Evolutionary conservation across 2,113 vertebrate species (phyloP).

Genomic region (Gila orcuttii): DNA sequence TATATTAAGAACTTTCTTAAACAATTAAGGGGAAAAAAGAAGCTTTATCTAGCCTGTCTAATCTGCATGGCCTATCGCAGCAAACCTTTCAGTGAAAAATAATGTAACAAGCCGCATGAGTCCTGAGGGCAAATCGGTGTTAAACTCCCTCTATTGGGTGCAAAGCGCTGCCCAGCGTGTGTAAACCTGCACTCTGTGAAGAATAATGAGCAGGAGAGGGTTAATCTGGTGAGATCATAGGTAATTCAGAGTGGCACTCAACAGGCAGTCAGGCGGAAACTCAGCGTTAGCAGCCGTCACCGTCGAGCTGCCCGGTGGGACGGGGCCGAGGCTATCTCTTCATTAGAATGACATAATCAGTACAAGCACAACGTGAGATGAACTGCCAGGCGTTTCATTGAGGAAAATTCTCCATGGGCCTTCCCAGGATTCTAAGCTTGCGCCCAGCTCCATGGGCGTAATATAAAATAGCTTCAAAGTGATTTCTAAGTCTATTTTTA

Average conservation of each 20-base stretch:
- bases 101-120: neutral
- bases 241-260: constrained; percentile 53
- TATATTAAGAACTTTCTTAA: neutral
- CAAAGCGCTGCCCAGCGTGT: neutral
- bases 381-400: constrained; percentile 44
- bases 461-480: constrained; percentile 40
- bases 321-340: constrained; percentile 50
- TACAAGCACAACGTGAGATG: constrained; percentile 59
- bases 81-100: neutral
- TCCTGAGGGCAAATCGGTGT: neutral
- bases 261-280: constrained; percentile 58
- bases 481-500: constrained; percentile 51
- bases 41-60: neutral
- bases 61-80: neutral
- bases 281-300: constrained; percentile 26
- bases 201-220: constrained; percentile 35
- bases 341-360: constrained; percentile 67
- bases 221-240: constrained; percentile 61
- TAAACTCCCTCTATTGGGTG: constrained; percentile 23
- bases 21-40: neutral
- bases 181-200: neutral
- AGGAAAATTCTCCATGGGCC: constrained; percentile 48
- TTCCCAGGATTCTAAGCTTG: constrained; percentile 13
- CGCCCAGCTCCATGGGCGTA: constrained; percentile 5
- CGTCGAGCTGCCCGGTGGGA: constrained; percentile 42